Conservation (phyloP, 2,113 vertebrate genomes). For the Coptodon rendalli region DNA sequence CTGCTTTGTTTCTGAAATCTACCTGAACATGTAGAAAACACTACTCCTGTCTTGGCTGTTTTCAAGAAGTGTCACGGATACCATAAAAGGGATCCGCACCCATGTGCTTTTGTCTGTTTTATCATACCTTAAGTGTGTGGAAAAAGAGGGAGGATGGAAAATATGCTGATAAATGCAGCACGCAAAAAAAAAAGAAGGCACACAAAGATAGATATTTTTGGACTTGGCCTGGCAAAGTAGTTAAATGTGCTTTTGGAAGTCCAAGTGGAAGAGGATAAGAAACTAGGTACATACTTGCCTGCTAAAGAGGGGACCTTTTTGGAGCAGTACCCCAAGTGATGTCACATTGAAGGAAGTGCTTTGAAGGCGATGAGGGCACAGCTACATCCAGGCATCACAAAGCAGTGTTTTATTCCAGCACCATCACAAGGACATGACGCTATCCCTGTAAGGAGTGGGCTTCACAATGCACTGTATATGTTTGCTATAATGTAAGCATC, state of each 20-base stretch:
- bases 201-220: conserved; percentile 21
- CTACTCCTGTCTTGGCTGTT: conserved; percentile 8
- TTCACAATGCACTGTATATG: conserved; percentile 31
- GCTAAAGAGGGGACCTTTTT: neutral
- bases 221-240: neutral
- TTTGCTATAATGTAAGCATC: conserved; percentile 7
- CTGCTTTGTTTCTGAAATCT: conserved; percentile 34
- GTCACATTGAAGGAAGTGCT: conserved; percentile 68
- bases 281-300: neutral
- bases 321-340: conserved; percentile 52
- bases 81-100: conserved; percentile 13
- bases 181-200: conserved; percentile 6
- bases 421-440: conserved; percentile 46
- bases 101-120: conserved; percentile 9
- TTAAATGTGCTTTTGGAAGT: neutral
- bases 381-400: conserved; percentile 66
- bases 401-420: conserved; percentile 49
- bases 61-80: neutral
- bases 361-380: conserved; percentile 72
- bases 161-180: conserved; percentile 37
- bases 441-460: conserved; percentile 29
- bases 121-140: conserved; percentile 46
- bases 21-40: conserved; percentile 38
- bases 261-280: neutral
- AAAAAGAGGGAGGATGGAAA: conserved; percentile 26